Percentiles rank a stretch among this genome's conserved stretches.
Evolutionary conservation across 2,888 invertebrate species (phyloP).

Genomic region (Pasiphila rectangulata): DNA sequence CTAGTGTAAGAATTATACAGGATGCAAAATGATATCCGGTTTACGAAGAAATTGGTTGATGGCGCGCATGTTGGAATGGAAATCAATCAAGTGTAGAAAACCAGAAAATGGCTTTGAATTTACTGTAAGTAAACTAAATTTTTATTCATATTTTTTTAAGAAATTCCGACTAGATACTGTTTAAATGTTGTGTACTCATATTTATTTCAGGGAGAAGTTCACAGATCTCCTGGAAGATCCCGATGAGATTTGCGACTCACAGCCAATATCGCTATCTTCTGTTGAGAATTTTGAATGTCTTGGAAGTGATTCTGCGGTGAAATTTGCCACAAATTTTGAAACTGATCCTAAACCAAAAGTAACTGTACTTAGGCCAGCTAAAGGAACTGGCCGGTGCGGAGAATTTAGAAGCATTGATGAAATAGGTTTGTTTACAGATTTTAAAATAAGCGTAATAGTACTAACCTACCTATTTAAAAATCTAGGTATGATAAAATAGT

Average conservation of each 20-base stretch:
- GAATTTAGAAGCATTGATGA: constrained; percentile 65
- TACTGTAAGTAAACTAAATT: constrained; percentile 32
- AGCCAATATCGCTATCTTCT: constrained; percentile 61
- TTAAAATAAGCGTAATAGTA: too few species aligned
- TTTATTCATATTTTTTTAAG: not conserved
- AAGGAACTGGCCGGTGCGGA: constrained; percentile 59
- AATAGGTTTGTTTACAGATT: constrained; percentile 53
- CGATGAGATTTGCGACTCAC: constrained; percentile 58
- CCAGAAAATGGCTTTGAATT: constrained; percentile 19
- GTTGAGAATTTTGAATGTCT: constrained; percentile 13
- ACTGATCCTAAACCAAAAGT: not conserved
- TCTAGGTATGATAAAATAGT: too few species aligned
- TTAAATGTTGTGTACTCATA: too few species aligned
- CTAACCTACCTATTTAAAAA: too few species aligned
- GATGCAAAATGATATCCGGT: not conserved
- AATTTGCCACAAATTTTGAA: constrained; percentile 4
- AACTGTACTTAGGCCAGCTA: constrained; percentile 43
- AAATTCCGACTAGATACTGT: too few species aligned
- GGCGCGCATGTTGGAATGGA: too few species aligned
- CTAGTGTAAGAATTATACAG: too few species aligned
- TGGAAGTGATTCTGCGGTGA: constrained; percentile 1
- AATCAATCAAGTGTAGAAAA: constrained; percentile 1
- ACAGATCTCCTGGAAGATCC: constrained; percentile 56
- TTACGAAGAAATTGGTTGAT: too few species aligned
- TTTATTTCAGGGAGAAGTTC: constrained; percentile 50